phyloP scores from a whole-genome alignment of 1,140 invertebrate species.

The Ridgeia piscesae region DNA sequence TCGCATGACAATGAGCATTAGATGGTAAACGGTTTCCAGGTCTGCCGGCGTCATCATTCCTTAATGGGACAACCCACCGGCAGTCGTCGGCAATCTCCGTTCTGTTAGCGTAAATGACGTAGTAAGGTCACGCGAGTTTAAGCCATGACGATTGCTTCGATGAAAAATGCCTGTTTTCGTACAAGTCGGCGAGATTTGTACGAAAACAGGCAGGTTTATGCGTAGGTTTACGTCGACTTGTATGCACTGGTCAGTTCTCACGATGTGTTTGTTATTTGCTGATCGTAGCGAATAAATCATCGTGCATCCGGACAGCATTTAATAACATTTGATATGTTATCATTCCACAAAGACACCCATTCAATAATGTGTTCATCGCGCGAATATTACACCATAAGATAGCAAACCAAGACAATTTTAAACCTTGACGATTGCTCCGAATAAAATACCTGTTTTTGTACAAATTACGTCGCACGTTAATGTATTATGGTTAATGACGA shows the following conservation, averaged over 20 bases:
- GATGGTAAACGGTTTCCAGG: background rate
- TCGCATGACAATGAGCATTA: background rate
- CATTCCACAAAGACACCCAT: no score
- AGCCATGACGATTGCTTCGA: background rate
- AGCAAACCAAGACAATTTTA: no score
- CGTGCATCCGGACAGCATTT: no score
- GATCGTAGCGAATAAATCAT: background rate
- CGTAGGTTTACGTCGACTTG: background rate
- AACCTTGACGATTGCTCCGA: background rate
- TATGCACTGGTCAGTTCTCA: background rate
- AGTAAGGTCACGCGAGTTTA: background rate
- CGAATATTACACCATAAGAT: no score
- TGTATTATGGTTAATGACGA: no score
- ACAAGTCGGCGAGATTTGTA: background rate
- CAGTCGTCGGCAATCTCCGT: background rate
- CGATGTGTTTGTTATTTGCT: background rate
- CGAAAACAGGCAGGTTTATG: no score
- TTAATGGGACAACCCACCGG: background rate
- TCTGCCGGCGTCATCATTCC: background rate
- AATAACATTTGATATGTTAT: no score
- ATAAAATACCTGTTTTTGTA: background rate
- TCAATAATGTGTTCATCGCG: no score
- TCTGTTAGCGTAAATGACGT: background rate
- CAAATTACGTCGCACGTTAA: background rate
- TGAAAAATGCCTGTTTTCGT: background rate